Base-by-base conservation (phyloP, 2,888 invertebrate genomes). In the Eueremaeus valkanovi region DNA sequence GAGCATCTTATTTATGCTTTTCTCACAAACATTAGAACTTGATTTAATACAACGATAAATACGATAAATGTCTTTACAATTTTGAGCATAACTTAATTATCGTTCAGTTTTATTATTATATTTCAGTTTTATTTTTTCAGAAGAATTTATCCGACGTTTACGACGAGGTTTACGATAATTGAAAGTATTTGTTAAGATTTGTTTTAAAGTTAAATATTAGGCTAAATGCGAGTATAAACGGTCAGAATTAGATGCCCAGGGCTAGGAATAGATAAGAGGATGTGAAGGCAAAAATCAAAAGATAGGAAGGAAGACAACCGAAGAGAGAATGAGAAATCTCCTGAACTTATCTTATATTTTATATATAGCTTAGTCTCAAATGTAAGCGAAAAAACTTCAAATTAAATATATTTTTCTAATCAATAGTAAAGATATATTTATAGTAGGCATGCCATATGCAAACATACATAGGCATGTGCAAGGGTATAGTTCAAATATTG, bases 131-230 rank as follows among this genome's bases (percentile, higher is more conserved):
- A n/a, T n/a, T n/a, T n/a, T n/a, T n/a, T n/a, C n/a, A n/a, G n/a
- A n/a, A n/a, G n/a, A 24, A 51, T 51, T 51, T 18, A 61, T 29
- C 29, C 1, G 58, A 61, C 9, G 29, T 29, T 61, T 61, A 61
- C 29, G 58, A 61, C 58, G 29, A 61, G 58, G 58, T 61, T 61
- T 61, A 61, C 58, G 58, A 61, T 61, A 61, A 61, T 27, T 61
- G 58, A 61, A 61, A 27, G 58, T 61, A 61, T 61, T 61, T 61
- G 16, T 29, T 31, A 29, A 31, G 27, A 61, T 61, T 61, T 61
- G 9, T 29, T 61, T 61, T 29, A 1, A n/a, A 61, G 13, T 61
- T 29, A 21, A 51, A 51, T 3, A 51, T 16, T n/a, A n/a, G 21
- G n/a, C 3, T 24, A 16, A 51, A 24, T n/a, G 24, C 21, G 3